Base-by-base conservation (phyloP, 2,113 vertebrate species). In the Colossoma macropomum region DNA sequence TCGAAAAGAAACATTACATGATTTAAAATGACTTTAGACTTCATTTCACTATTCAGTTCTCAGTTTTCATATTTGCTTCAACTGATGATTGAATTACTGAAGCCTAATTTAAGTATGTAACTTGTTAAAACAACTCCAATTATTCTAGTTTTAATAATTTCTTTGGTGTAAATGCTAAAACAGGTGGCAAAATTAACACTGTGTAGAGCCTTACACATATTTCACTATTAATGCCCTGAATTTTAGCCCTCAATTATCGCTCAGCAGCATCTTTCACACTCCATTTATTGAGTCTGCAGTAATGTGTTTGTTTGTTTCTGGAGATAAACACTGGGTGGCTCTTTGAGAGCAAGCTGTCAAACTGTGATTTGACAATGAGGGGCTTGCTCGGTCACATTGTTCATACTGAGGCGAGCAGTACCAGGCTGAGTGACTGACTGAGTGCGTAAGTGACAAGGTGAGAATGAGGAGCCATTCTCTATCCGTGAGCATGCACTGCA, bases 331-430 rank as follows among this genome's bases (percentile, higher is more conserved):
- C 70, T 82, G 87, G 84, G 83, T 84, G 79, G 86, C 80, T 83
- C 63, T n/a, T 75, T 80, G 85, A 78, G 70, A 84, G 54, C 65
- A 87, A 11, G 78, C 88, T 93, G 91, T 93, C 92, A 91, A 77
- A 62, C 60, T 80, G 84, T 93, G 91, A 91, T 88, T 84, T 86
- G 87, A 90, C 92, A 90, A 92, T 91, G 84, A 93, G 86, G 83
- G 90, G 92, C 88, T 89, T 91, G 88, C 77, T 63, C 85, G 85
- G 89, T 85, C 85, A 79, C 90, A 86, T 87, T 81, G 82, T 90
- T 86, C 77, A 86, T 75, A 16, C 86, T 59, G 34, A 30, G 62
- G 82, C 79, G 79, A 81, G 65, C 52, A 77, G 85, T 72, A 34
- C 81, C 80, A 27, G 81, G 65, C 74, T 77, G 81, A 60, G 56